Evolutionary conservation across 2,113 vertebrate genomes (phyloP).

Genomic region (Sarotherodon lohbergeri): DNA sequence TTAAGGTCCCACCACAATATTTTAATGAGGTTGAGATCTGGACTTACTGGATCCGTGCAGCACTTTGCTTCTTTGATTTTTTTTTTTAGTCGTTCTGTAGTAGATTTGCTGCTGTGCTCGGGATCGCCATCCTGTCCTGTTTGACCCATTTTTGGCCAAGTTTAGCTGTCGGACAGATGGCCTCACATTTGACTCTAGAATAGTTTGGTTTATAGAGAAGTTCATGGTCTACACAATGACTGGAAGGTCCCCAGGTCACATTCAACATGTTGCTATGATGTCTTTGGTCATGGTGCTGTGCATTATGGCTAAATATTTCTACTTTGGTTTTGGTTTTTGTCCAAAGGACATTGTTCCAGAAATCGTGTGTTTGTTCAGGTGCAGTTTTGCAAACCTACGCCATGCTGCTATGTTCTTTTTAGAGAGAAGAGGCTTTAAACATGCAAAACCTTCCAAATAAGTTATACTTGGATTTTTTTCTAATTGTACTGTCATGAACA

Average conservation of each 20-base stretch:
- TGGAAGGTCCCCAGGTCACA: not conserved
- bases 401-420: not conserved
- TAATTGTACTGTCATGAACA: not conserved
- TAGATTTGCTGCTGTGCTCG: not conserved
- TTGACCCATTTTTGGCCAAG: not conserved
- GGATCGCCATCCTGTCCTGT: not conserved
- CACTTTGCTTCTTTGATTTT: not conserved
- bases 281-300: not conserved
- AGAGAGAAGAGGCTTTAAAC: not conserved
- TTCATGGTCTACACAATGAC: not conserved
- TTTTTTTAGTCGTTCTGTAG: not conserved
- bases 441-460: not conserved
- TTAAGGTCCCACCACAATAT: not conserved
- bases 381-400: not conserved
- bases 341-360: not conserved
- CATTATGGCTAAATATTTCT: not conserved
- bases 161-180: not conserved
- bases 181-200: not conserved
- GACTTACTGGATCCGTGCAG: not conserved
- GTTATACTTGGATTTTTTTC: not conserved
- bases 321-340: not conserved
- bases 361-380: not conserved
- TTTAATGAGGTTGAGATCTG: not conserved
- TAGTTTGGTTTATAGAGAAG: not conserved
- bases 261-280: not conserved